Base-by-base conservation (phyloP, 37 sponge, comb jelly and placozoan genomes). In the Chondrosia reniformis region DNA sequence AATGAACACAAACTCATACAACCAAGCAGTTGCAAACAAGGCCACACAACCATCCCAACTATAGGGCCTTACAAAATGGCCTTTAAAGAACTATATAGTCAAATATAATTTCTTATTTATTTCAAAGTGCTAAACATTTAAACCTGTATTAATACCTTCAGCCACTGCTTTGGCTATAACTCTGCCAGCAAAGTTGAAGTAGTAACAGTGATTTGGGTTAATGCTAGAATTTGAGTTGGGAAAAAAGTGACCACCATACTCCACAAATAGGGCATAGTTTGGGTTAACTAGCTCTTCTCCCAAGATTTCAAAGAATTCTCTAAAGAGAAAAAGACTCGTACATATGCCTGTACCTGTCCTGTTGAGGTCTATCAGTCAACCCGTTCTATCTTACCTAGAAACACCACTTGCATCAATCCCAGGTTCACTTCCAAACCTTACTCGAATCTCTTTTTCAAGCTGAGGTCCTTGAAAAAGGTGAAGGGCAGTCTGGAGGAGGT, bases 291-390 rank as follows among this genome's bases (percentile, higher is more conserved):
- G 44, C 74, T 78, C 82, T 75, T 63, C 75, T 21, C 56, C 57
- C 39, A 85, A 67, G 2, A 85, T 74, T n/a, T 85, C 86, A 46
- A 89, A 89, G 69, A 85, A 89, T 46, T 89, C 90, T 42, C 90
- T 89, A 49, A 12, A 34, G 52, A 6, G 31, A 34, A 49, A 19
- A 49, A 49, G 15, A 49, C 15, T 19, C 15, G 52, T 49, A 15
- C 52, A 49, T 49, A 49, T 15, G 15, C 15, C 52, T 19, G 52
- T 49, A 10, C 10, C 10, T 10, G 10, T 49, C 52, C 52, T 15
- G 52, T 49, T 49, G 52, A 19, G 15, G 15, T 49, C 15, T 49
- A 49, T 49, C 52, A 49, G 10, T n/a, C n/a, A n/a, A n/a, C n/a
- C n/a, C n/a, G n/a, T 54, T 8, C 41, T 3, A 72, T 63, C 75